These are phyloP conservation scores for Melanargia galathea DNA, from an alignment of 2,888 invertebrate species.

Conservation along the genomic window DNA sequence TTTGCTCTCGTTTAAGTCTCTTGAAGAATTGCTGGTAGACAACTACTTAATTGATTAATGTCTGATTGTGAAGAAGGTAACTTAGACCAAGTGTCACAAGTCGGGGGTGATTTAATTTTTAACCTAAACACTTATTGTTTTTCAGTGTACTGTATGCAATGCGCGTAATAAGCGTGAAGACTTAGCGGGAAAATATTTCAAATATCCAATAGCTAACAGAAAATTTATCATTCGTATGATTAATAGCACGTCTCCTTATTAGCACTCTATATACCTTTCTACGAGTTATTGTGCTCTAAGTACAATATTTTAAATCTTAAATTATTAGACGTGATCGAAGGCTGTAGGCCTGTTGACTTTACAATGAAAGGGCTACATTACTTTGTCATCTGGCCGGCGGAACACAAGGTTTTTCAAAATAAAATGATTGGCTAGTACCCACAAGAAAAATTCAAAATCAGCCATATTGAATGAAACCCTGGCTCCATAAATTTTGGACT, in stretches of 20 bases:
- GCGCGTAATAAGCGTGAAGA: slow-evolving; percentile 39
- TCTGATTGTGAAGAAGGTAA: no score
- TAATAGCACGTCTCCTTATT: slow-evolving; percentile 60
- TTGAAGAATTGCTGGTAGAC: no score
- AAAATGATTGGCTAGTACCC: not conserved
- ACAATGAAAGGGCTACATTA: not conserved
- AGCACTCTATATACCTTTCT: not conserved
- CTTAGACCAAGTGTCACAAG: no score
- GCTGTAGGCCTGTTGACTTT: not conserved
- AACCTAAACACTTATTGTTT: slow-evolving; percentile 7
- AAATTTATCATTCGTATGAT: slow-evolving; percentile 58
- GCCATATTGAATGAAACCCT: slow-evolving; percentile 39
- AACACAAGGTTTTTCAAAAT: slow-evolving; percentile 11
- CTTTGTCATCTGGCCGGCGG: slow-evolving; percentile 23
- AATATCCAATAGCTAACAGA: slow-evolving; percentile 59
- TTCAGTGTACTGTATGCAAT: slow-evolving; percentile 34
- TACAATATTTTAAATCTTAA: not conserved
- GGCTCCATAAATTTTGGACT: slow-evolving; percentile 53
- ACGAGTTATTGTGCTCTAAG: not conserved
- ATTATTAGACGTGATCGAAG: not conserved
- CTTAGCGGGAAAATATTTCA: slow-evolving; percentile 48
- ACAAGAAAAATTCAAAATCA: not conserved
- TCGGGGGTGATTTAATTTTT: not conserved
- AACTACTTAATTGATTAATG: no score
- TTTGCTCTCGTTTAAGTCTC: no score